phyloP scores from a whole-genome alignment of 1,140 invertebrate genomes.

The Drosophila mojavensis region DNA sequence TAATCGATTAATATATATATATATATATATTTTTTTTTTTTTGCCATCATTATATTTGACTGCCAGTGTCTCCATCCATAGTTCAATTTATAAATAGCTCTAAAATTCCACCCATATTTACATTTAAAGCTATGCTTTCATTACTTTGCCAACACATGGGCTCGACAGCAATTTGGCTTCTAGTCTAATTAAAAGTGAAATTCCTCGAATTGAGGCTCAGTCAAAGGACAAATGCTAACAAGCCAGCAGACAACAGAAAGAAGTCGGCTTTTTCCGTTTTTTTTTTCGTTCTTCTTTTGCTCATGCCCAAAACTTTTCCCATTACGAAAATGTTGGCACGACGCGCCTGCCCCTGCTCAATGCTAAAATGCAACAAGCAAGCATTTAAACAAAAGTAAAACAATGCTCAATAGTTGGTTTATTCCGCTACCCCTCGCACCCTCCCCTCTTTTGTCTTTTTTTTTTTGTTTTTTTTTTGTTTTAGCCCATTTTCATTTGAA shows the following conservation, averaged over 20 bases:
- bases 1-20: no score
- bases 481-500: conserved; percentile 45
- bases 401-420: conserved; percentile 65
- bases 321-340: conserved; percentile 58
- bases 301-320: conserved; percentile 64
- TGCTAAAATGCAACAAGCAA: conserved; percentile 68
- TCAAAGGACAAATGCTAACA: conserved; percentile 32
- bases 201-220: conserved; percentile 15
- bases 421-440: neutral
- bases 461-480: conserved; percentile 21
- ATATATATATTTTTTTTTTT: no score
- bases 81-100: no score
- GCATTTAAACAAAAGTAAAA: conserved; percentile 66
- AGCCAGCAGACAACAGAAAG: conserved; percentile 19
- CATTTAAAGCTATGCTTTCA: no score
- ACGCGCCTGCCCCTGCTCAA: conserved; percentile 11
- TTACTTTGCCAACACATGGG: no score
- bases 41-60: no score
- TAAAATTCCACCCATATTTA: no score
- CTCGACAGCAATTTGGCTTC: neutral
- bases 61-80: no score
- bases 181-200: conserved; percentile 30
- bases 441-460: neutral
- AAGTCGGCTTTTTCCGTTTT: neutral
- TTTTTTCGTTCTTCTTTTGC: conserved; percentile 20